phyloP scores from a whole-genome alignment of 1,140 invertebrate genomes.

The Pentalonia nigronervosa region DNA sequence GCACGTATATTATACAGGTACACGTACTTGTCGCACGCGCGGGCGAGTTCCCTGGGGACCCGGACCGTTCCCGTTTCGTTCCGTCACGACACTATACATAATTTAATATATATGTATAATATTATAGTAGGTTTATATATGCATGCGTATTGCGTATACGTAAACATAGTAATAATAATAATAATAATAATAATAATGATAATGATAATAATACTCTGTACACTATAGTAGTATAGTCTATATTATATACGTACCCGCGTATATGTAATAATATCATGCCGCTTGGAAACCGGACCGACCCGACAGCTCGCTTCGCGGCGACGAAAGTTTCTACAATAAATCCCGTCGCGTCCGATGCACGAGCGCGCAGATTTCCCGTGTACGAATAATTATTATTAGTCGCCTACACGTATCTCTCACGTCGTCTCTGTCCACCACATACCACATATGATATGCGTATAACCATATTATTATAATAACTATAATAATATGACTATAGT shows the following conservation, averaged over 20 bases:
- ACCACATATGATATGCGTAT: not conserved
- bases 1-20: not conserved
- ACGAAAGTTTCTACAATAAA: not conserved
- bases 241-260: not conserved
- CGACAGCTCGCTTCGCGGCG: not conserved
- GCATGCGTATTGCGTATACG: not conserved
- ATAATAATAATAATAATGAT: not conserved
- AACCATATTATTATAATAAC: not conserved
- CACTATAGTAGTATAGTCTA: too few species aligned
- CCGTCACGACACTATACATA: not conserved
- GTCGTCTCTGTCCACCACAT: not conserved
- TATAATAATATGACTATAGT: not conserved
- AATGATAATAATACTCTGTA: not conserved
- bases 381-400: not conserved
- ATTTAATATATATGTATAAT: not conserved
- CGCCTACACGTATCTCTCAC: not conserved
- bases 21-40: constrained; percentile 31
- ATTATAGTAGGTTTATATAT: not conserved
- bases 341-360: not conserved
- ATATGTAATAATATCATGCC: not conserved
- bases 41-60: not conserved
- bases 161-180: not conserved
- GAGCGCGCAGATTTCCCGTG: not conserved
- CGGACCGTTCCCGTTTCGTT: not conserved
- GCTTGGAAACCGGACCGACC: not conserved